A percentile compares a stretch with the other conserved stretches of the same genome.
phyloP scores from a whole-genome alignment of 53 echinoderm and acorn worm genomes.

The Luidia sarsii region DNA sequence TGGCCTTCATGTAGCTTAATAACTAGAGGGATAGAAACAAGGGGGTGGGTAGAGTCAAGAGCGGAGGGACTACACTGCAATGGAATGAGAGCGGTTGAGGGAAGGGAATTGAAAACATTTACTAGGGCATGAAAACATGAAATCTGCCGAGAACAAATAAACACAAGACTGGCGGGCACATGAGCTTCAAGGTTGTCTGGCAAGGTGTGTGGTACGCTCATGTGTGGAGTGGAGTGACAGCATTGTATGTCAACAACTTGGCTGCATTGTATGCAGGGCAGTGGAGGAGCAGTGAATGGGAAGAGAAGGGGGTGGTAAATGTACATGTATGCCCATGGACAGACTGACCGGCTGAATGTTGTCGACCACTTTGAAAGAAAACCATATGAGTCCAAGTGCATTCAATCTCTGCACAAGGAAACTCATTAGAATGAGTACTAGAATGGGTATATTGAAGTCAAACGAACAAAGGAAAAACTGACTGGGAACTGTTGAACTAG shows the following conservation, averaged over 20 bases:
- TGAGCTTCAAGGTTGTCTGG: slow-evolving; percentile 23
- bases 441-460: too few species aligned
- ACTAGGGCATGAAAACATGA: slow-evolving; percentile 17
- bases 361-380: neutral
- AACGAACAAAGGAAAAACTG: too few species aligned
- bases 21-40: too few species aligned
- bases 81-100: too few species aligned
- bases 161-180: neutral
- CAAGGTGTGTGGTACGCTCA: neutral
- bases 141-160: neutral
- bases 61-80: neutral
- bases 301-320: neutral
- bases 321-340: neutral
- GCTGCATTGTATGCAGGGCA: too few species aligned
- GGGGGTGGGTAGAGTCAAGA: too few species aligned
- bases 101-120: neutral
- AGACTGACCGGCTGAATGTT: neutral
- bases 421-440: too few species aligned
- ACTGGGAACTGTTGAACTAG: too few species aligned
- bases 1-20: too few species aligned
- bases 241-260: too few species aligned
- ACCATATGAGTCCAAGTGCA: too few species aligned
- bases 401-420: too few species aligned
- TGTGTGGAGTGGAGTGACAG: neutral
- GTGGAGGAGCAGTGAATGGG: neutral